These are phyloP conservation scores for Chionodraco myersi DNA, from an alignment of 2,113 vertebrate species.

Conservation along the genomic window DNA sequence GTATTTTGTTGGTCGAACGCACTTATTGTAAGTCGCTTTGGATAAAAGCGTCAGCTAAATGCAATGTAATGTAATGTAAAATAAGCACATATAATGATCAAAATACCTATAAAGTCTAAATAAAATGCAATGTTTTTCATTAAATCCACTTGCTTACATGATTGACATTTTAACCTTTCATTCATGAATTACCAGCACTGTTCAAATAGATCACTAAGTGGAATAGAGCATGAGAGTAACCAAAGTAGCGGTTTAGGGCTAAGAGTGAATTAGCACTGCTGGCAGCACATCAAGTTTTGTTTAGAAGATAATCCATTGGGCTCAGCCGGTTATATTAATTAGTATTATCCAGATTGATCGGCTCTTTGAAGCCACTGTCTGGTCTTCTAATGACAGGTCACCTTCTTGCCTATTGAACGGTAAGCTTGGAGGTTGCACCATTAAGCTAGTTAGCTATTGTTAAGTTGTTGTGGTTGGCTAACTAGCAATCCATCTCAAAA, in stretches of 20 bases:
- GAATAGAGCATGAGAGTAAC: constrained; percentile 1
- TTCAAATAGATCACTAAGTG: background rate
- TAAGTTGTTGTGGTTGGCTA: background rate
- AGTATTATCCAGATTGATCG: constrained; percentile 13
- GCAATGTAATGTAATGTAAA: no score
- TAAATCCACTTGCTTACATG: no score
- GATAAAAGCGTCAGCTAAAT: no score
- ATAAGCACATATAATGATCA: background rate
- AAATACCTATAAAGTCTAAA: no score
- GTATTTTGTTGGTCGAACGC: no score
- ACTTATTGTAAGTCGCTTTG: no score
- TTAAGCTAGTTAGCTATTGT: background rate
- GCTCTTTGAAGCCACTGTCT: constrained; percentile 18
- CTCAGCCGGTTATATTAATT: constrained; percentile 27
- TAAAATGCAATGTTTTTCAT: no score
- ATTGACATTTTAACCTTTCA: background rate
- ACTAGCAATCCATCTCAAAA: background rate
- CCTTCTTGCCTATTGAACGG: background rate
- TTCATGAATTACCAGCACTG: background rate
- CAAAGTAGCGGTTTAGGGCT: background rate
- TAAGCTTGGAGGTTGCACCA: background rate
- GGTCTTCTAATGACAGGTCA: constrained; percentile 17
- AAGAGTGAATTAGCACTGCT: constrained; percentile 6
- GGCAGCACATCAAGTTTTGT: constrained; percentile 29
- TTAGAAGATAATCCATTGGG: constrained; percentile 28